Percentiles rank a stretch among this genome's conserved stretches.
phyloP scores from a whole-genome alignment of 2,888 invertebrate species.

The Notodonta ziczac region DNA sequence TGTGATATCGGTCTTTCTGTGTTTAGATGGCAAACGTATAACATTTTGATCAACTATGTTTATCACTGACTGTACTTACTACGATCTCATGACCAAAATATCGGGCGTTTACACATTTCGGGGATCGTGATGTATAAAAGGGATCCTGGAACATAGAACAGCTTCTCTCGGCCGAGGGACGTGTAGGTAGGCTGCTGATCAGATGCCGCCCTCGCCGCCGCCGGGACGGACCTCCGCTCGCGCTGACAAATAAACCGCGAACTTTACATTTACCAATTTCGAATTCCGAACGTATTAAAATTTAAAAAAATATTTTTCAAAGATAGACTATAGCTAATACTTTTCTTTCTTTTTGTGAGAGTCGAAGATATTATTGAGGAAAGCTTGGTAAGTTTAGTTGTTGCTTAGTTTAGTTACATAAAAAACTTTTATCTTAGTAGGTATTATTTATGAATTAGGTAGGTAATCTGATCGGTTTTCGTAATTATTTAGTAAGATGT shows the following conservation, averaged over 20 bases:
- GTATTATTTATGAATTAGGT: too few species aligned
- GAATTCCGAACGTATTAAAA: constrained; percentile 28
- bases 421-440: neutral
- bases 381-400: constrained; percentile 47
- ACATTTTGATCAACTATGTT: too few species aligned
- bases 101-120: too few species aligned
- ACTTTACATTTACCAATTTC: constrained; percentile 42
- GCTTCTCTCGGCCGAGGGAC: constrained; percentile 49
- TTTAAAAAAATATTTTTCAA: constrained; percentile 17
- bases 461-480: too few species aligned
- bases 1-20: too few species aligned
- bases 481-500: too few species aligned
- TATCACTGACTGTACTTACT: too few species aligned
- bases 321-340: constrained; percentile 15
- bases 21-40: too few species aligned
- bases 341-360: neutral
- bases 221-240: constrained; percentile 48
- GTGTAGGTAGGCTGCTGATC: constrained; percentile 55
- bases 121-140: constrained; percentile 1
- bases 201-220: constrained; percentile 61
- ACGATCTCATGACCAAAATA: too few species aligned
- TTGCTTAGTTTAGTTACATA: constrained; percentile 6
- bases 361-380: constrained; percentile 21
- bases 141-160: constrained; percentile 25
- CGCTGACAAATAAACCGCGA: constrained; percentile 41